A percentile compares a stretch with the other conserved stretches of the same genome.
These are phyloP conservation scores for Turritopsis rubra DNA, from an alignment of 30 jellyfish, hydroid and myxozoan species.

Conservation along the genomic window DNA sequence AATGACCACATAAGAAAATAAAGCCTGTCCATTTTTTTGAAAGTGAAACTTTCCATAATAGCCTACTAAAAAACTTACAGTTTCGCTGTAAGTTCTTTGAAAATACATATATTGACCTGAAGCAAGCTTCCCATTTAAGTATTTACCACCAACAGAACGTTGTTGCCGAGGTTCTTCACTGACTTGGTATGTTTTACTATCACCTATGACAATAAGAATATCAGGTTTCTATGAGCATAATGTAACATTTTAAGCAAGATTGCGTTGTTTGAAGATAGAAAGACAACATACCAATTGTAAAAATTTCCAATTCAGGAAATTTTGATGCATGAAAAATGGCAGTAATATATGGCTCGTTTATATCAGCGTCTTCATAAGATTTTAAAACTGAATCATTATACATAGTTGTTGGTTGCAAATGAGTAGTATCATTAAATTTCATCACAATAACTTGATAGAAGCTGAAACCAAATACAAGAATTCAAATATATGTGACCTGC, in stretches of 20 bases:
- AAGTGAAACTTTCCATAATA: no score
- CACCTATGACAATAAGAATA: not conserved
- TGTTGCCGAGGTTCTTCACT: not conserved
- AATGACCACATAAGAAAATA: not conserved
- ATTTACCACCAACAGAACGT: not conserved
- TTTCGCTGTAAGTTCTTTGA: not conserved
- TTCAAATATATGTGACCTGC: no score
- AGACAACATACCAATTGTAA: not conserved
- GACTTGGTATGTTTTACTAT: not conserved
- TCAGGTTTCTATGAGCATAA: no score
- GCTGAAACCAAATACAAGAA: not conserved
- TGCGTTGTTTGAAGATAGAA: not conserved
- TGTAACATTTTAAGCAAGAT: no score
- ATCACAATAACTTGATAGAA: not conserved
- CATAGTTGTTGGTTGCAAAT: not conserved
- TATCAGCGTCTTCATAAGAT: not conserved
- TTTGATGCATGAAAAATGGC: not conserved
- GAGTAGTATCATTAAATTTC: not conserved
- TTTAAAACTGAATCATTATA: not conserved
- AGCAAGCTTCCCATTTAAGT: not conserved
- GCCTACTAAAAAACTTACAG: not conserved
- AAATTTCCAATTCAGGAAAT: not conserved
- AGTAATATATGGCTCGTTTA: not conserved
- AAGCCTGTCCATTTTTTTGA: no score
- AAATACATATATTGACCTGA: not conserved